These are phyloP conservation scores for Tangara arthus DNA, from an alignment of 2,797 vertebrate genomes.

Conservation along the genomic window DNA sequence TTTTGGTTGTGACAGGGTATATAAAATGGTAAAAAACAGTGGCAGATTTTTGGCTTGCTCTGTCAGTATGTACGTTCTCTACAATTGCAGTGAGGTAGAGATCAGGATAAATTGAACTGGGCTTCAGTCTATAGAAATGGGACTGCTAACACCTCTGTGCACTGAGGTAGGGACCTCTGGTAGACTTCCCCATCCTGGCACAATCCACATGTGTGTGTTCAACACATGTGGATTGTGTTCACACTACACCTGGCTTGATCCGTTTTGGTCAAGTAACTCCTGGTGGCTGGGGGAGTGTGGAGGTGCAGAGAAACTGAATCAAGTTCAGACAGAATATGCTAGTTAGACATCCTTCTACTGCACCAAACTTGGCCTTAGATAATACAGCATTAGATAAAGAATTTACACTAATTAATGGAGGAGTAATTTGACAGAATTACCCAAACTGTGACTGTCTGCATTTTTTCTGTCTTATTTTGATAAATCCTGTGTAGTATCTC, in stretches of 20 bases:
- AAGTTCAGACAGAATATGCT: background rate
- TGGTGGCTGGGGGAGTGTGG: background rate
- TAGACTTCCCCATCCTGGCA: background rate
- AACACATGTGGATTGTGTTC: background rate
- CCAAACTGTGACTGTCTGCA: background rate
- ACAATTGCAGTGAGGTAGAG: accelerated
- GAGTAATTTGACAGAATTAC: background rate
- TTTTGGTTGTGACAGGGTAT: background rate
- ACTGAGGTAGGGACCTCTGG: background rate
- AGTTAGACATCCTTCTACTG: background rate
- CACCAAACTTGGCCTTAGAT: background rate
- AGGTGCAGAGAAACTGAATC: background rate
- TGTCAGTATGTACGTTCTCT: background rate
- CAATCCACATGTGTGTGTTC: accelerated
- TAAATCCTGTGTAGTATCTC: background rate
- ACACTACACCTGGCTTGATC: background rate
- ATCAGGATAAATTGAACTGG: background rate
- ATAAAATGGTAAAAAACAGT: background rate
- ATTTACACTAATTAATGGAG: background rate
- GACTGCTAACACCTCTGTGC: background rate
- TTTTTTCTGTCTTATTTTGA: background rate
- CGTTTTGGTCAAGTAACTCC: background rate
- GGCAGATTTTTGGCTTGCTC: background rate
- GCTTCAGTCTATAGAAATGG: background rate
- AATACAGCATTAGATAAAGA: background rate